phyloP scores from a whole-genome alignment of 2,113 vertebrate species.

The Eudyptes chrysolophus region DNA sequence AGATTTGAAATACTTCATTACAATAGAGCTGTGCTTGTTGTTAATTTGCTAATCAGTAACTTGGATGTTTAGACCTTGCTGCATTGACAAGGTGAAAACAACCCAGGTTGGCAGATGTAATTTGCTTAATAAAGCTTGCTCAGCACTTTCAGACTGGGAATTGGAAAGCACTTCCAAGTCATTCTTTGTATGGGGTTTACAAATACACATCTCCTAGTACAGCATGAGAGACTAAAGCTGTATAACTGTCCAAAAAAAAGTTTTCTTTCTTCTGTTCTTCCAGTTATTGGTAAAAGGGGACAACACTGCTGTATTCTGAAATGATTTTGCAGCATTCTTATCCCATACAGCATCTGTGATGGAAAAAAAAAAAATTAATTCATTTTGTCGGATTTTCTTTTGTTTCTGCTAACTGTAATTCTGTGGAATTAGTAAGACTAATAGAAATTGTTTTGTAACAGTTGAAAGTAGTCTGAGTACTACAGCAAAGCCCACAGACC shows the following conservation, averaged over 20 bases:
- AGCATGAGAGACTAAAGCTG: background rate
- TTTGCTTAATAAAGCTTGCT: background rate
- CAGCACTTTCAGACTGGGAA: background rate
- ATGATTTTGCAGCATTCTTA: background rate
- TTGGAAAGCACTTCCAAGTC: background rate
- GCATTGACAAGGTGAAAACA: background rate
- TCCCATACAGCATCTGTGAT: background rate
- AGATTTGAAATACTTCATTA: background rate
- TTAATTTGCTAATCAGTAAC: background rate
- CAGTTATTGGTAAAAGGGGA: background rate
- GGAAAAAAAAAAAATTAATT: no score
- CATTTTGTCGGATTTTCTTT: background rate
- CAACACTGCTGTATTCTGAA: background rate
- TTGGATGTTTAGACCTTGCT: background rate
- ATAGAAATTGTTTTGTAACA: slow-evolving; percentile 31
- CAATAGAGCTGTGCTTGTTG: background rate
- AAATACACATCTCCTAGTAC: background rate
- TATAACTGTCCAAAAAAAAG: background rate
- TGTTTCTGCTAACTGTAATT: background rate
- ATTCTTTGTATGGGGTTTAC: background rate
- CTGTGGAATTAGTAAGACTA: background rate
- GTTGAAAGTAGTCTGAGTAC: slow-evolving; percentile 52
- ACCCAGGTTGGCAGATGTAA: background rate
- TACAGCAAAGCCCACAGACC: slow-evolving; percentile 66
- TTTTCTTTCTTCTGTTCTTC: background rate